A percentile compares a stretch with the other conserved stretches of the same genome.
phyloP scores from a whole-genome alignment of 2,113 vertebrate species.

The Ploceus nigricollis region DNA sequence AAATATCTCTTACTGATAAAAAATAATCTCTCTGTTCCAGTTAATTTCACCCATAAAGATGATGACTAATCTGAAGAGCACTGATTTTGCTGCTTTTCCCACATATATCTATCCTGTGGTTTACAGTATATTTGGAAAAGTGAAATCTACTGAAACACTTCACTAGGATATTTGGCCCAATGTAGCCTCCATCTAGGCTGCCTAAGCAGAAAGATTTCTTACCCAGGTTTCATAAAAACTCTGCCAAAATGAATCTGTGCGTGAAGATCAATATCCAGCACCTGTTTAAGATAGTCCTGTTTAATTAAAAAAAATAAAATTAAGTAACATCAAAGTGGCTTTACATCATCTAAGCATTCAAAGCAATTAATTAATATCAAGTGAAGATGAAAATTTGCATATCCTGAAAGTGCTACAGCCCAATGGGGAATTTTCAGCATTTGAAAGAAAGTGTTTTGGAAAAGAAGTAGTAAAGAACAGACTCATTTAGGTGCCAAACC shows the following conservation, averaged over 20 bases:
- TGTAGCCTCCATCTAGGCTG: not conserved
- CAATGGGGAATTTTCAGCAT: not conserved
- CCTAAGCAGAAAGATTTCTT: conserved; percentile 64
- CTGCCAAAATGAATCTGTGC: conserved; percentile 99
- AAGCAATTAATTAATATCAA: conserved; percentile 15
- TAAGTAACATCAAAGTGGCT: conserved; percentile 33
- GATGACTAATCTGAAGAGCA: not conserved
- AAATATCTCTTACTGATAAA: not conserved
- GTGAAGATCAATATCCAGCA: conserved; percentile 98
- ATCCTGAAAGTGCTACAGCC: not conserved
- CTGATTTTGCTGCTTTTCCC: not conserved
- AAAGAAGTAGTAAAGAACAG: not conserved
- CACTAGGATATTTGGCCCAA: not conserved
- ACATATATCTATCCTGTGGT: not conserved
- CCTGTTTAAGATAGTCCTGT: conserved; percentile 99
- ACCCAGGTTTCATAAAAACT: conserved; percentile 99
- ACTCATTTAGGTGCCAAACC: conserved; percentile 6
- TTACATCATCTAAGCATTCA: conserved; percentile 18
- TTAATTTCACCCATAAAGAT: not conserved
- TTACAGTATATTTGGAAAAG: not conserved
- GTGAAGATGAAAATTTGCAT: not conserved
- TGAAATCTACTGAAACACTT: not conserved
- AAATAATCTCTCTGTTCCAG: not conserved
- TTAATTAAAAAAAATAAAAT: conserved; percentile 54
- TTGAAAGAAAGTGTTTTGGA: not conserved